These are phyloP conservation scores for Otus sunia DNA, from an alignment of 2,113 vertebrate genomes.

Conservation along the genomic window DNA sequence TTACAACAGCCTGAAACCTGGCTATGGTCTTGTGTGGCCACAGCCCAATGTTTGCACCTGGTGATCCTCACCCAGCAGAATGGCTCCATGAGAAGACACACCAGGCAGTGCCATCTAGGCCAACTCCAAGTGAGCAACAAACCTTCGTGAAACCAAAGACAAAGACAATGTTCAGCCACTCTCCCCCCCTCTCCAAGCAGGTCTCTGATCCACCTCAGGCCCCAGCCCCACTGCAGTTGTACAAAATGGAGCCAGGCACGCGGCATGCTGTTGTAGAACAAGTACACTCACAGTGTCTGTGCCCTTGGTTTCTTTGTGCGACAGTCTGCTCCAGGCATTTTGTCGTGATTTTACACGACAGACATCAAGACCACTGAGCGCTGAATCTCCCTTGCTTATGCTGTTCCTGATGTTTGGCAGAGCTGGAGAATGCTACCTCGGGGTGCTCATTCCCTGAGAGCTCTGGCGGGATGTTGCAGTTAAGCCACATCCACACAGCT, in stretches of 20 bases:
- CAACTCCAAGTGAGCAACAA: neutral
- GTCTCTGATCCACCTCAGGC: neutral
- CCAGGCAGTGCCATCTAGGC: neutral
- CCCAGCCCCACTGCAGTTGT: neutral
- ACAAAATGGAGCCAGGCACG: neutral
- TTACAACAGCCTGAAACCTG: neutral
- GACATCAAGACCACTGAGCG: neutral
- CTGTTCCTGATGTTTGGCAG: neutral
- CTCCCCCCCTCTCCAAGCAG: neutral
- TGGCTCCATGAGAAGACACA: neutral
- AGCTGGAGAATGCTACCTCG: neutral
- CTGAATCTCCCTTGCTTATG: neutral
- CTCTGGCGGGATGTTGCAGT: neutral
- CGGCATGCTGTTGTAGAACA: neutral
- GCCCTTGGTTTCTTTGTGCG: neutral
- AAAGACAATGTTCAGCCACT: neutral
- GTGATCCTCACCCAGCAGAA: neutral
- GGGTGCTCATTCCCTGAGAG: neutral
- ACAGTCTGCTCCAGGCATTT: neutral
- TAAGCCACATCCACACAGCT: constrained; percentile 37
- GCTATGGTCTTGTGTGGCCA: neutral
- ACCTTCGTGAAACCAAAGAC: neutral
- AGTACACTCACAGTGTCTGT: neutral
- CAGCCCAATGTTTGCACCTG: neutral
- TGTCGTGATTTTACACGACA: neutral